Percentiles rank a stretch among this genome's conserved stretches.
Conservation (phyloP, 2,888 invertebrate species). For the Clusia tigrina region DNA sequence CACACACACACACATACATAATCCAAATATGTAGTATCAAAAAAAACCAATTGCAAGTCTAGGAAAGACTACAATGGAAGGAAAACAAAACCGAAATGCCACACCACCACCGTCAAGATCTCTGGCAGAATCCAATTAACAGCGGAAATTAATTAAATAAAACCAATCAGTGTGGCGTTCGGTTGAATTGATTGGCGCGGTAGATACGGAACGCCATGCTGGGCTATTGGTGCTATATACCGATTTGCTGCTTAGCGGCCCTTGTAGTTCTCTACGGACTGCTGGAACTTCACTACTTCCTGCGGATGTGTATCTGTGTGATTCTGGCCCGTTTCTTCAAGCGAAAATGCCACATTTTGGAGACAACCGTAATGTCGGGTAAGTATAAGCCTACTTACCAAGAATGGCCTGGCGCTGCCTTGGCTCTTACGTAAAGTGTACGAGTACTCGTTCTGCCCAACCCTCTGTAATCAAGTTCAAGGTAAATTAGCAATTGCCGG, state of each 20-base stretch:
- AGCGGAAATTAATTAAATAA: too few relatives aligned
- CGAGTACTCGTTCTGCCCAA: too few relatives aligned
- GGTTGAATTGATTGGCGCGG: too few relatives aligned
- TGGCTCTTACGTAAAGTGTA: not conserved
- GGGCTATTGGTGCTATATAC: conserved; percentile 52
- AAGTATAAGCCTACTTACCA: conserved; percentile 50
- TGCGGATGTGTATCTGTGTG: conserved; percentile 74
- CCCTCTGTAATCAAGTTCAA: conserved; percentile 10
- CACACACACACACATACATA: too few relatives aligned
- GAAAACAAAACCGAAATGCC: too few relatives aligned
- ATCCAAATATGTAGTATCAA: too few relatives aligned
- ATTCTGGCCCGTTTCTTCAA: conserved; percentile 72
- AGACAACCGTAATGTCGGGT: conserved; percentile 75
- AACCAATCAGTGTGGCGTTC: not conserved
- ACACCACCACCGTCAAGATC: too few relatives aligned
- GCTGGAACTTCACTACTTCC: conserved; percentile 78
- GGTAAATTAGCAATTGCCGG: not conserved
- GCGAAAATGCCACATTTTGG: conserved; percentile 71
- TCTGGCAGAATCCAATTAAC: too few relatives aligned
- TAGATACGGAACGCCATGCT: too few relatives aligned
- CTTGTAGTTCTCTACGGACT: conserved; percentile 69
- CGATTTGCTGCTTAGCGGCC: conserved; percentile 51
- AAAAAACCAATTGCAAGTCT: too few relatives aligned
- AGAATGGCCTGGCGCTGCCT: not conserved
- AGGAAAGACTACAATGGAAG: too few relatives aligned